Percentiles rank a stretch among this genome's conserved stretches.
Evolutionary conservation across 1,140 invertebrate species (phyloP).

Genomic region (Neodiprion pinetum): DNA sequence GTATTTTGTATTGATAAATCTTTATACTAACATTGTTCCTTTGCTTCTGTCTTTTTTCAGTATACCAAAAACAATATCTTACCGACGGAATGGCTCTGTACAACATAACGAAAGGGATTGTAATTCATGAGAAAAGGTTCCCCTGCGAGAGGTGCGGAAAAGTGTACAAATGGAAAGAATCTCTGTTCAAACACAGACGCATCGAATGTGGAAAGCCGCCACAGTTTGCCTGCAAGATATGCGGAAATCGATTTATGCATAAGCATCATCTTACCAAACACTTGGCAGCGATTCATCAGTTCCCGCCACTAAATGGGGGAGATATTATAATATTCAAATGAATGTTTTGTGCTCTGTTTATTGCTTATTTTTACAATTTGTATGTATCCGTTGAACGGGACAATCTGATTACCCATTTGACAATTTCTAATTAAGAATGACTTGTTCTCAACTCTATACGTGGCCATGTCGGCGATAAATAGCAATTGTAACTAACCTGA

Average conservation of each 20-base stretch:
- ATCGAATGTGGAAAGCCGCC: constrained; percentile 56
- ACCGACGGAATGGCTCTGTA: neutral
- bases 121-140: constrained; percentile 29
- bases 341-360: neutral
- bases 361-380: no score
- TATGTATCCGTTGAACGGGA: no score
- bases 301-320: neutral
- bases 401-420: no score
- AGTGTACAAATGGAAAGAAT: constrained; percentile 65
- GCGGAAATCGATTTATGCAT: constrained; percentile 54
- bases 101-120: neutral
- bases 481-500: no score
- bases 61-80: neutral
- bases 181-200: constrained; percentile 60
- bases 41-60: neutral
- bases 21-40: neutral
- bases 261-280: constrained; percentile 55
- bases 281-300: constrained; percentile 42
- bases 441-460: no score
- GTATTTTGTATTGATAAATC: neutral
- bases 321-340: constrained; percentile 21
- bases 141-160: constrained; percentile 67
- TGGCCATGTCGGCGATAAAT: no score
- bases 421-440: no score
- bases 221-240: constrained; percentile 56